Base-by-base conservation (phyloP, 2,113 vertebrate species). In the Rhynchomys soricoides region DNA sequence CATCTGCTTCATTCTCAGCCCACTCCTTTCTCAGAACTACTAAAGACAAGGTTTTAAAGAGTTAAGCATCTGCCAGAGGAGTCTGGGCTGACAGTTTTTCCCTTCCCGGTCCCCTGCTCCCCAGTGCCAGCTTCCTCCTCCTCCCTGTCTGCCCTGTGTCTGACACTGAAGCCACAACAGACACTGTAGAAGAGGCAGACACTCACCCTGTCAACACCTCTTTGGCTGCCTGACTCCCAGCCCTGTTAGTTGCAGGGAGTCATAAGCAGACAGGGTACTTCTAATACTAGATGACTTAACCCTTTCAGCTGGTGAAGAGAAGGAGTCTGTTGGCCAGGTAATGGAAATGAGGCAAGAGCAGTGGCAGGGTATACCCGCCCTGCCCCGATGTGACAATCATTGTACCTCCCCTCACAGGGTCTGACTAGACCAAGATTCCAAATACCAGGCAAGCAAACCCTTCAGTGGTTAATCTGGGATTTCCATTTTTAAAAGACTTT, bases 151-250 rank as follows among this genome's bases (percentile, higher is more conserved):
- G 88, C 96, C 97, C 83, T n/a, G 0, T 74, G 94, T 95, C 94
- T 97, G 95, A 97, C 98, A 97, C 97, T 89, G 55, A 98, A 97
- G 86, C 96, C 96, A 92, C 64, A 71, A 95, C 93, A 97, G 96
- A 97, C 78, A 37, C 78, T 0, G 24, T 96, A 89, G 97, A 95
- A 95, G 87, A 79, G 96, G 95, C 95, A 97, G 97, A 93, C 95
- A 62, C 95, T 83, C 81, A 73, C 81, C 81, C 91, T 98, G 94
- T 97, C 97, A 96, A 89, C 88, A 94, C 52, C 59, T 95, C 90
- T 64, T 5, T 34, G 71, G 90, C 95, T 24, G 29, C 93, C 93
- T 70, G 55, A 70, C 45, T 92, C 90, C 86, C 43, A 0, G 7
- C 92, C 64, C 0, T 29, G 34, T 55, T 73, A 73, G 50, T 57